Evolutionary conservation across 1,140 invertebrate genomes (phyloP), one percentile per base, ranked within the genome.

Genomic region (Melanaphis sacchari): DNA sequence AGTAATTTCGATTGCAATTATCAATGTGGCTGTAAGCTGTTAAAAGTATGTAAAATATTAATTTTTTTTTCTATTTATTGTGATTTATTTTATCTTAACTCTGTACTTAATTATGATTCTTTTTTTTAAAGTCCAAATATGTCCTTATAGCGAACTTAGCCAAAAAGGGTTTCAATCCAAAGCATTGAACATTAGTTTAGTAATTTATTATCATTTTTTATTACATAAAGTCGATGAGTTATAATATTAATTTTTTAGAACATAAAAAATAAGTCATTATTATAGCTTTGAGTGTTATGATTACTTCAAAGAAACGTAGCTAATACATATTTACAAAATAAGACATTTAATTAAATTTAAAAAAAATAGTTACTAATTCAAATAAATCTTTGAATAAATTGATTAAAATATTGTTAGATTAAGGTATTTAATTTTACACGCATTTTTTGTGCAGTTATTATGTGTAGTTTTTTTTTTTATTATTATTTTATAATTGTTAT

Each of bases 71-170:
- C 40, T 31, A 87, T n/a, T 1, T 24, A 46, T 46, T 21, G 0
- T 46, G 7, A 31, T 87, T 87, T n/a, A 18, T 46, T 87, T 46
- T 15, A 21, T 87, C n/a, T 36, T 36, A 49, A 31, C 46, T 46
- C 0, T 49, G 36, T 85, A 15, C 40, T 41, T 43, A 15, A 46
- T 15, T 6, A 22, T 49, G 85, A 36, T 7, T 7, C 46, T 26
- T 36, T 88, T 88, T 88, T 88, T 88, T 7, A 43, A 87, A 88
- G 41, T 88, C 11, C n/a, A 49, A 22, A 88, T n/a, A 88, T 88
- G 22, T 49, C 36, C n/a, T 49, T n/a, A n/a, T n/a, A n/a, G n/a
- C n/a, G n/a, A n/a, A n/a, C n/a, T n/a, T 88, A 43, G 46, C n/a
- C 46, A 18, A 49, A 1, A 88, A 52, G 21, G 31, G 49, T 49